Conservation (phyloP, 2,888 invertebrate genomes). For the Acholoe squamosa region DNA sequence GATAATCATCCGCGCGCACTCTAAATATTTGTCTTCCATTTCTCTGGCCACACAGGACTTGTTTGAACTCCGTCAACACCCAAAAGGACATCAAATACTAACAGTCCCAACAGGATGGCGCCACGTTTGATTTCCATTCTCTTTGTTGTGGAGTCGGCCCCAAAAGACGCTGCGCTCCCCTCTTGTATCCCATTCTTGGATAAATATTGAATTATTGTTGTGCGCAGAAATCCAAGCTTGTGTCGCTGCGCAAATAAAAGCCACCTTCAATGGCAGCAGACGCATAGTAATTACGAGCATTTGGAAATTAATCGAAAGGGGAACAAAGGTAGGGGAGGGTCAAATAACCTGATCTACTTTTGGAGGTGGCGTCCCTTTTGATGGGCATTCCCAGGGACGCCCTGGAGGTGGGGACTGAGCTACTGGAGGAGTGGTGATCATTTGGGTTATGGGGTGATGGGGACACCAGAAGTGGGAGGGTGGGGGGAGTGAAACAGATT, state of each 20-base stretch:
- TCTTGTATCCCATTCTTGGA: slow-evolving; percentile 27
- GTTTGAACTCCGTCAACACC: neutral
- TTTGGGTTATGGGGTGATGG: no score
- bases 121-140: slow-evolving; percentile 27
- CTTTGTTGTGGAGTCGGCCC: neutral
- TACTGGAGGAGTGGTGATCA: no score
- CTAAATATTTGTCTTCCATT: slow-evolving; percentile 17
- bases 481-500: no score
- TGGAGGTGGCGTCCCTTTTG: neutral
- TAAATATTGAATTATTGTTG: slow-evolving; percentile 27
- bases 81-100: slow-evolving; percentile 22
- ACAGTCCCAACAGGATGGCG: neutral
- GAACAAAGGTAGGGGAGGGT: slow-evolving; percentile 13
- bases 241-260: neutral
- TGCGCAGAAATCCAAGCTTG: slow-evolving; percentile 5
- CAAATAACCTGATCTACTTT: slow-evolving; percentile 22
- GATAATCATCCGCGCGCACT: slow-evolving; percentile 6
- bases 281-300: neutral
- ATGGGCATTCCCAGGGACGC: neutral
- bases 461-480: no score
- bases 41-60: slow-evolving; percentile 10
- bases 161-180: neutral
- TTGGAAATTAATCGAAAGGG: slow-evolving; percentile 27
- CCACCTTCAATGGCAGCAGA: neutral
- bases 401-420: neutral